A percentile compares a stretch with the other conserved stretches of the same genome.
Conservation (phyloP, 2,888 invertebrate species). For the Drosophila basisetae region DNA sequence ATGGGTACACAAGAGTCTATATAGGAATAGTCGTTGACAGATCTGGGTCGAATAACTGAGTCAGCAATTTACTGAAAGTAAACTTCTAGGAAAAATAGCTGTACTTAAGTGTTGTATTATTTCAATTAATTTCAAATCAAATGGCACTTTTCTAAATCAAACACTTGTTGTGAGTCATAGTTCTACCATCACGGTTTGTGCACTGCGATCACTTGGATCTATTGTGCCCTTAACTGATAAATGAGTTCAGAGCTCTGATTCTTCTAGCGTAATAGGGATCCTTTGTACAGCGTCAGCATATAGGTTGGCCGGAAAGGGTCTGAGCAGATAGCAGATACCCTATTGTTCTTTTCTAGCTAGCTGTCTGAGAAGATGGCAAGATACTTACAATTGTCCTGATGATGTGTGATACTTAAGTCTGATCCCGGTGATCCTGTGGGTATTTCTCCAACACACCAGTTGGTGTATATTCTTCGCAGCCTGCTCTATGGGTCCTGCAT, state of each 20-base stretch:
- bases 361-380: background rate
- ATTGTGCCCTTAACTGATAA: background rate
- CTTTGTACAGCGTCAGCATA: background rate
- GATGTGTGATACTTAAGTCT: background rate
- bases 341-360: background rate
- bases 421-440: background rate
- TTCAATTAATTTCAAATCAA: slow-evolving; percentile 35
- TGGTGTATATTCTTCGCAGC: background rate
- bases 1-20: background rate
- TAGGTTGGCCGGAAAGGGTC: background rate
- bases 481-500: background rate
- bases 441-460: background rate
- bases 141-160: slow-evolving; percentile 8
- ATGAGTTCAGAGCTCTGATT: background rate
- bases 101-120: background rate
- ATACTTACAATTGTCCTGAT: background rate
- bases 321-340: background rate
- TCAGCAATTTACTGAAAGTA: slow-evolving; percentile 9
- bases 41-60: slow-evolving; percentile 12
- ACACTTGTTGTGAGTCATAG: slow-evolving; percentile 58
- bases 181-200: background rate
- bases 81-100: slow-evolving; percentile 1
- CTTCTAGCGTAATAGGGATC: background rate
- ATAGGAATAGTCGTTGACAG: background rate
- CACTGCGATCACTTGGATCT: background rate